phyloP scores from a whole-genome alignment of 2,113 vertebrate genomes.

The Morone chrysops region DNA sequence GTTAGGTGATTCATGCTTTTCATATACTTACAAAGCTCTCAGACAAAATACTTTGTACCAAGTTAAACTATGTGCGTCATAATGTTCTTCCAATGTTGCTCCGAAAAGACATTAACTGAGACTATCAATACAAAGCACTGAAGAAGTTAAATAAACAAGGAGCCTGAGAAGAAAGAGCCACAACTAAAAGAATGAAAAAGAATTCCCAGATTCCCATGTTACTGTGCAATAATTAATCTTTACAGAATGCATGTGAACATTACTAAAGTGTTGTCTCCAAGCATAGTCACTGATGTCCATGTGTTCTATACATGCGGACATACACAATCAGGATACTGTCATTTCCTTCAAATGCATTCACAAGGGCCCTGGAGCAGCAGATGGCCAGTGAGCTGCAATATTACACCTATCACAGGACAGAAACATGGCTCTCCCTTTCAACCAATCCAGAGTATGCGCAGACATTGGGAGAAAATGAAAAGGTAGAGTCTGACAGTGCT shows the following conservation, averaged over 20 bases:
- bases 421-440: constrained; percentile 8
- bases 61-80: background rate
- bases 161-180: background rate
- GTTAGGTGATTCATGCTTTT: background rate
- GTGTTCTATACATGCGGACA: constrained; percentile 3
- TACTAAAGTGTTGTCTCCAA: background rate
- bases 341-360: constrained; percentile 18
- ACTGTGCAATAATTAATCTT: constrained; percentile 25
- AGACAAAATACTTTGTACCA: background rate
- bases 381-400: constrained; percentile 27
- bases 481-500: constrained; percentile 28
- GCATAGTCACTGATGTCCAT: background rate
- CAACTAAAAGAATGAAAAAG: background rate
- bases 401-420: constrained; percentile 43
- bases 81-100: background rate
- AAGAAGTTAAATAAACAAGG: background rate
- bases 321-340: background rate
- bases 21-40: background rate
- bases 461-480: constrained; percentile 12
- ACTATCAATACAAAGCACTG: background rate
- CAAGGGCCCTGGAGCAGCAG: constrained; percentile 1
- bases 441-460: constrained; percentile 5
- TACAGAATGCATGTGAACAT: constrained; percentile 31
- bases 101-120: background rate
- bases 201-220: background rate